A percentile compares a stretch with the other conserved stretches of the same genome.
Conservation (phyloP, 2,888 invertebrate genomes). For the Archips xylosteana region DNA sequence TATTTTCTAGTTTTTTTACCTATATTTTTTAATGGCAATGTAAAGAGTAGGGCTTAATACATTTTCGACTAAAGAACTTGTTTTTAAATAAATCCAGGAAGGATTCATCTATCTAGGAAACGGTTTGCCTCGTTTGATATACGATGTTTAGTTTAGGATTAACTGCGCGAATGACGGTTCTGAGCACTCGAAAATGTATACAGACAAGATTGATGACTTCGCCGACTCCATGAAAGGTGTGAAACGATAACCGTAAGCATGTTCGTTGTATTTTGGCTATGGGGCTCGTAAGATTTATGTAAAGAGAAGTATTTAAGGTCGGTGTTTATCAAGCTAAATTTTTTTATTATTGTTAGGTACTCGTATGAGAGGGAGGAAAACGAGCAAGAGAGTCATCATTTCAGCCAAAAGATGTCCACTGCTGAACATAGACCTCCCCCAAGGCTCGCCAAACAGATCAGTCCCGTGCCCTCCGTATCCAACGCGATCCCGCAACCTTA, state of each 20-base stretch:
- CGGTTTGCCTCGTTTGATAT: conserved; percentile 13
- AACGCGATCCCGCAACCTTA: too few relatives aligned
- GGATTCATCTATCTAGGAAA: neutral
- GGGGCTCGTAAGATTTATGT: neutral
- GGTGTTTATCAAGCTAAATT: too few relatives aligned
- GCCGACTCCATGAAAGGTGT: conserved; percentile 10
- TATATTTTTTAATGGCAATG: too few relatives aligned
- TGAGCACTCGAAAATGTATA: conserved; percentile 9
- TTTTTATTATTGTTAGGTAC: too few relatives aligned
- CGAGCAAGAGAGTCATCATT: too few relatives aligned
- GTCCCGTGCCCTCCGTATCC: too few relatives aligned
- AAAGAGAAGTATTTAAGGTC: neutral
- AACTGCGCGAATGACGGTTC: neutral
- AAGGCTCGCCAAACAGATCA: too few relatives aligned
- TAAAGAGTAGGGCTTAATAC: too few relatives aligned
- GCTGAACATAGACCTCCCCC: too few relatives aligned
- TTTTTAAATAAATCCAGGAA: conserved; percentile 5
- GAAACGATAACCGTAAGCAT: conserved; percentile 7
- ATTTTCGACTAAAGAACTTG: neutral
- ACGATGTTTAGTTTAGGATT: conserved; percentile 14
- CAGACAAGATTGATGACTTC: conserved; percentile 33
- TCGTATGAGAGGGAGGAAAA: too few relatives aligned
- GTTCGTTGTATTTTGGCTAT: neutral
- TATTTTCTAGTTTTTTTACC: too few relatives aligned
- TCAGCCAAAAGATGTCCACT: too few relatives aligned